Conservation (phyloP, 2,888 invertebrate genomes). For the Heliconius erato region DNA sequence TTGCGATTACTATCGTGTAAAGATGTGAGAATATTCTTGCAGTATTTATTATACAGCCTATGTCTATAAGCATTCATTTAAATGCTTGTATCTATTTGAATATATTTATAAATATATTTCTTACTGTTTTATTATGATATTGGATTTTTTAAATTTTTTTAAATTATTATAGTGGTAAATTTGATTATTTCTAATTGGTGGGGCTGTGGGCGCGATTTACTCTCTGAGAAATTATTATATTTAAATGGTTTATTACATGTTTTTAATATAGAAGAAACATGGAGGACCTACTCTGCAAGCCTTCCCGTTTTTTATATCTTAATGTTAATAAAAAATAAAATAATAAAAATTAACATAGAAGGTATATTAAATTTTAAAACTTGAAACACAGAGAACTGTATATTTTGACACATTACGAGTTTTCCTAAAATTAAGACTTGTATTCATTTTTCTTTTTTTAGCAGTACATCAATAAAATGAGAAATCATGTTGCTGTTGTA, state of each 20-base stretch:
- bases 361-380: neutral
- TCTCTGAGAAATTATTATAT: too few species aligned
- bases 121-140: too few species aligned
- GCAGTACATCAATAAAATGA: slow-evolving; percentile 59
- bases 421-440: neutral
- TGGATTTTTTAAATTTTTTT: too few species aligned
- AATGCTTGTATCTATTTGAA: neutral
- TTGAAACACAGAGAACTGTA: neutral
- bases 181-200: too few species aligned
- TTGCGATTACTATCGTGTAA: neutral
- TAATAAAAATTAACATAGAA: neutral
- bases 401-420: neutral
- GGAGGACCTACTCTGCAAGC: too few species aligned
- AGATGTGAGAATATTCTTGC: neutral
- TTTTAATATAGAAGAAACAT: too few species aligned
- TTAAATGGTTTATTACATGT: too few species aligned
- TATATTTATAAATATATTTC: too few species aligned
- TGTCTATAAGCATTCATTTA: neutral
- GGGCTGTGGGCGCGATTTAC: too few species aligned
- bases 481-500: slow-evolving; percentile 60
- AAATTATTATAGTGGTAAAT: too few species aligned
- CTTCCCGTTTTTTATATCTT: too few species aligned
- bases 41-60: neutral
- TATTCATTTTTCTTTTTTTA: neutral
- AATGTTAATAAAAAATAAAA: too few species aligned